A percentile compares a stretch with the other conserved stretches of the same genome.
These are phyloP conservation scores for Drosophila basisetae DNA, from an alignment of 2,888 invertebrate genomes.

Conservation along the genomic window DNA sequence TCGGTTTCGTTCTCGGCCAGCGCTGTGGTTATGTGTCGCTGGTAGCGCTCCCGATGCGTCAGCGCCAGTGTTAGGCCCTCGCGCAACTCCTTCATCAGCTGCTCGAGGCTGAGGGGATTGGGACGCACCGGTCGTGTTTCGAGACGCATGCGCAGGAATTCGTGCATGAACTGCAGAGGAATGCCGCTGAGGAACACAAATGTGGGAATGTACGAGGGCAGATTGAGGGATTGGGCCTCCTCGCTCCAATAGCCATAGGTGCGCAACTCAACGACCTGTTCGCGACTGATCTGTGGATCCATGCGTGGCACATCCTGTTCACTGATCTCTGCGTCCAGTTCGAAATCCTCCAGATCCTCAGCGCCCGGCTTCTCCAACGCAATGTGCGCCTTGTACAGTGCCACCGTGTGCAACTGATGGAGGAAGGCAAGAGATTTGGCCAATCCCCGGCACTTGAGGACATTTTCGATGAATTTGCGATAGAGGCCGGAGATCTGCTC, in stretches of 20 bases:
- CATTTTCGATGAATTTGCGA: constrained; percentile 94
- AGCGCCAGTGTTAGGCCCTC: constrained; percentile 95
- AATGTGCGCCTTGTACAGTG: constrained; percentile 90
- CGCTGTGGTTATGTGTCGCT: constrained; percentile 88
- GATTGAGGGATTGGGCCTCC: constrained; percentile 90
- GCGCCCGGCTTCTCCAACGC: constrained; percentile 88
- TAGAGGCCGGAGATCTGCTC: constrained; percentile 86
- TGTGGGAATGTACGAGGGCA: constrained; percentile 94
- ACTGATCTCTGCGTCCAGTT: constrained; percentile 85
- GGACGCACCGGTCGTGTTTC: constrained; percentile 94
- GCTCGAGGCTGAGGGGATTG: constrained; percentile 93
- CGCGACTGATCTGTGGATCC: constrained; percentile 84
- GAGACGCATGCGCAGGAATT: constrained; percentile 93
- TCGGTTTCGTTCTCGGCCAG: constrained; percentile 86
- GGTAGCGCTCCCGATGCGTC: constrained; percentile 91
- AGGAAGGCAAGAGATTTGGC: constrained; percentile 92
- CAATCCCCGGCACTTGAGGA: constrained; percentile 94
- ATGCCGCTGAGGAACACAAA: constrained; percentile 94
- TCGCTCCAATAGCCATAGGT: constrained; percentile 91
- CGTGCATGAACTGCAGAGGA: constrained; percentile 96
- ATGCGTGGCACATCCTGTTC: constrained; percentile 84
- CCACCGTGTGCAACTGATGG: constrained; percentile 89
- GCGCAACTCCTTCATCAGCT: constrained; percentile 95
- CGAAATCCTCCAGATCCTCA: constrained; percentile 75
- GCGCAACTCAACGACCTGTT: constrained; percentile 83